These are phyloP conservation scores for Sylvietta virens DNA, from an alignment of 2,113 vertebrate species.

Conservation along the genomic window DNA sequence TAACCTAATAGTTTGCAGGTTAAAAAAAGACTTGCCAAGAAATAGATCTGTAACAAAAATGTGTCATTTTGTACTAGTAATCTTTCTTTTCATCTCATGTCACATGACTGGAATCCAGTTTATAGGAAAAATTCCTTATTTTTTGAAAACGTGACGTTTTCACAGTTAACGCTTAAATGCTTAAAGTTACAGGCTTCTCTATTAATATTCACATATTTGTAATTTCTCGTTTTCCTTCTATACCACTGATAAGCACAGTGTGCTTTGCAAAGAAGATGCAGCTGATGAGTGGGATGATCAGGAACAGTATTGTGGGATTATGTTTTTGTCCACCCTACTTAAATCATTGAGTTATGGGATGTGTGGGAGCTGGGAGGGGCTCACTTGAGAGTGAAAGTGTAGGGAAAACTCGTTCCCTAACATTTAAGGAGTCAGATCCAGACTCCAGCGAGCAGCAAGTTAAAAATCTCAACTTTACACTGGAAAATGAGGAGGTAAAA, in stretches of 20 bases:
- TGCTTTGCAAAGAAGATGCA: background rate
- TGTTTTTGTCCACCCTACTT: background rate
- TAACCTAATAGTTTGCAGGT: background rate
- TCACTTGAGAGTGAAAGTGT: background rate
- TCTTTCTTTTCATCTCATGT: background rate
- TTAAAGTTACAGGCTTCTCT: background rate
- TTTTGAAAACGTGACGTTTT: background rate
- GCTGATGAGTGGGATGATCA: background rate
- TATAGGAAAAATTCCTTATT: background rate
- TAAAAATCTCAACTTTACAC: background rate
- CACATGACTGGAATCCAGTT: background rate
- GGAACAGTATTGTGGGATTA: background rate
- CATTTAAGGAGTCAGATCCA: background rate
- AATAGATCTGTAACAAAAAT: background rate
- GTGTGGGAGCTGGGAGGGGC: background rate
- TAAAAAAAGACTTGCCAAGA: background rate
- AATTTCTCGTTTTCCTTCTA: background rate
- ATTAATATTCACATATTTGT: background rate
- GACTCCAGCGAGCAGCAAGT: background rate
- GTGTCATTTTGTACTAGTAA: background rate
- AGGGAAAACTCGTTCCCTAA: background rate
- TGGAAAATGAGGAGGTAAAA: background rate
- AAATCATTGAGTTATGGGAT: background rate
- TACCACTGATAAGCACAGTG: background rate
- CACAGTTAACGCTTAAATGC: background rate